phyloP scores from a whole-genome alignment of 1,140 invertebrate species.

The Varroa destructor region DNA sequence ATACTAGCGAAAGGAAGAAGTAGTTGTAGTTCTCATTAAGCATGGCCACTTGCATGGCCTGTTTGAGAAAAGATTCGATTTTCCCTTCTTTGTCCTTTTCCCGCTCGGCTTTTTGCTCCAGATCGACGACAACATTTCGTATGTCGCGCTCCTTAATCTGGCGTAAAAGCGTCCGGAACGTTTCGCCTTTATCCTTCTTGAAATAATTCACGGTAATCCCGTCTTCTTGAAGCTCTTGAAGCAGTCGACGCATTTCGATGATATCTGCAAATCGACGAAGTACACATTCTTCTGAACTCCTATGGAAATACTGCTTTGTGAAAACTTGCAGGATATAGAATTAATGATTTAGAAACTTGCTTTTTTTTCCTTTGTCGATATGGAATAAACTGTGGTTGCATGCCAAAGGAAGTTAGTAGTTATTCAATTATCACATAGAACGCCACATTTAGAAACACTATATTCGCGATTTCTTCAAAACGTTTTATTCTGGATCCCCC shows the following conservation, averaged over 20 bases:
- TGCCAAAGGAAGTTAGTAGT: no score
- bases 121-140: slow-evolving; percentile 14
- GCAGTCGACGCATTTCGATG: slow-evolving; percentile 27
- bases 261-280: slow-evolving; percentile 2
- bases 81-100: slow-evolving; percentile 24
- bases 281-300: no score
- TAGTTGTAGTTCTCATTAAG: slow-evolving; percentile 25
- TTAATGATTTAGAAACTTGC: no score
- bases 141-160: slow-evolving; percentile 18
- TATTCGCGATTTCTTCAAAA: no score
- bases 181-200: slow-evolving; percentile 26
- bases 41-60: slow-evolving; percentile 27
- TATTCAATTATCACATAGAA: no score
- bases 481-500: no score
- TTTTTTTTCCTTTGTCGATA: no score
- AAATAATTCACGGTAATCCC: slow-evolving; percentile 21
- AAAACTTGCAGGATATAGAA: no score
- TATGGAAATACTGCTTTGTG: no score
- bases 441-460: no score
- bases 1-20: slow-evolving; percentile 22
- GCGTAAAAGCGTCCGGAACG: slow-evolving; percentile 6
- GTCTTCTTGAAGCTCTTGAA: slow-evolving; percentile 23
- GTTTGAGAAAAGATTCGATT: slow-evolving; percentile 22
- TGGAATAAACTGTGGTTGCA: no score
- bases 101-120: slow-evolving; percentile 6